phyloP scores from a whole-genome alignment of 2,797 vertebrate species.

The Channa striata region DNA sequence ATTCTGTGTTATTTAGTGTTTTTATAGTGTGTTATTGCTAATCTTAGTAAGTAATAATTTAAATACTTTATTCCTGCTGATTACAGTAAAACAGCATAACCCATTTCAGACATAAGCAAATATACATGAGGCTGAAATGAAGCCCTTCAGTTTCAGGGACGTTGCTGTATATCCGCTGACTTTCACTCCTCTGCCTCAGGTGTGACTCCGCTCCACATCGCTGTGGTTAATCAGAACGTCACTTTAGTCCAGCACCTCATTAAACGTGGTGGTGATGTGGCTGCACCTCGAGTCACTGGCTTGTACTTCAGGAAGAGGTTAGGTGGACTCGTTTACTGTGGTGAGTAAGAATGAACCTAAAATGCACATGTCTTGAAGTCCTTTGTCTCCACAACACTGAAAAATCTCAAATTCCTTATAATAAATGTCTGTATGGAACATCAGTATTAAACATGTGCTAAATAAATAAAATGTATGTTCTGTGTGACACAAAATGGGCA shows the following conservation, averaged over 20 bases:
- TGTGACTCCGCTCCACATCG: slow-evolving; percentile 92
- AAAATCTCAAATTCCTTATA: too few relatives aligned
- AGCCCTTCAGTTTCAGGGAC: neutral
- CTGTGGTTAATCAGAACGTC: slow-evolving; percentile 91
- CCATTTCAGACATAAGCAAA: too few relatives aligned
- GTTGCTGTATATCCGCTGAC: neutral
- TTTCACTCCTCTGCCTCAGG: slow-evolving; percentile 75
- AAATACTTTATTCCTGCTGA: too few relatives aligned
- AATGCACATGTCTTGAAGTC: neutral
- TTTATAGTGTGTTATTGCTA: too few relatives aligned
- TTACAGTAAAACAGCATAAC: too few relatives aligned
- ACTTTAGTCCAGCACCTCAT: slow-evolving; percentile 89
- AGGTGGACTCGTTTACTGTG: slow-evolving; percentile 91
- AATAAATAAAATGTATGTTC: too few relatives aligned
- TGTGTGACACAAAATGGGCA: neutral
- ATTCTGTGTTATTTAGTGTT: neutral
- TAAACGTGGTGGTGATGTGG: slow-evolving; percentile 84
- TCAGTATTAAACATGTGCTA: neutral
- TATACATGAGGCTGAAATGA: too few relatives aligned
- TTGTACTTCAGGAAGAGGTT: slow-evolving; percentile 89
- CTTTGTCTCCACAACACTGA: too few relatives aligned
- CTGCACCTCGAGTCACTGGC: slow-evolving; percentile 89
- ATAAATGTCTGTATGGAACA: too few relatives aligned
- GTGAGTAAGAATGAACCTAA: slow-evolving; percentile 68
- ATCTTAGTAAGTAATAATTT: too few relatives aligned